phyloP scores from a whole-genome alignment of 2,888 invertebrate genomes.

The Xylophagus ater region DNA sequence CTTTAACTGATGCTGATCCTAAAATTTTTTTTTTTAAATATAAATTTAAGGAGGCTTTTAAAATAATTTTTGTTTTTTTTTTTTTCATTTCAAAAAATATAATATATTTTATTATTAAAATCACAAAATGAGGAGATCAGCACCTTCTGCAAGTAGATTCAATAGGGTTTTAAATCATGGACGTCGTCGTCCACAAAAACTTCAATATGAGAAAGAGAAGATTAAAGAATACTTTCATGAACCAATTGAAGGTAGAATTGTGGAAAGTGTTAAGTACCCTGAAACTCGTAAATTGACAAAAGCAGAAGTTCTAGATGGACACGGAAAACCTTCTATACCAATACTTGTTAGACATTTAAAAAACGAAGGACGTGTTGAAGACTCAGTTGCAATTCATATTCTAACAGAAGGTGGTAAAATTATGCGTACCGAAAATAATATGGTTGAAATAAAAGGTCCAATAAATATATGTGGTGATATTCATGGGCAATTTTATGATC shows the following conservation, averaged over 20 bases:
- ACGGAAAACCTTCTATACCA: slow-evolving; percentile 73
- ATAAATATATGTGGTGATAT: slow-evolving; percentile 98
- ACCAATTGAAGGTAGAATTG: not conserved
- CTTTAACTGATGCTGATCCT: slow-evolving; percentile 75
- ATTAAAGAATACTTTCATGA: not conserved
- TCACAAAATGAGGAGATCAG: too few species aligned
- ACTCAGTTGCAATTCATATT: slow-evolving; percentile 86
- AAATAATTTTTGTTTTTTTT: not conserved
- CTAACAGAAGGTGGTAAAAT: slow-evolving; percentile 80
- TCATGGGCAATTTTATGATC: slow-evolving; percentile 97
- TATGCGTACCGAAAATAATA: slow-evolving; percentile 69
- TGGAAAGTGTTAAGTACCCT: slow-evolving; percentile 42
- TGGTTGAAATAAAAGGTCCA: slow-evolving; percentile 97
- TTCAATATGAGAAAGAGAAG: too few species aligned
- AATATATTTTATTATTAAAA: not conserved
- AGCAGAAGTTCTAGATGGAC: slow-evolving; percentile 59
- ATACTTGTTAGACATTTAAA: slow-evolving; percentile 94
- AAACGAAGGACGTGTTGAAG: slow-evolving; percentile 91
- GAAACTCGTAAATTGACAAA: slow-evolving; percentile 87
- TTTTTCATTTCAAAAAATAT: not conserved
- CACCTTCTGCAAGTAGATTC: too few species aligned
- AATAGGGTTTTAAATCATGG: too few species aligned
- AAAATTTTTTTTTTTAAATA: slow-evolving; percentile 21
- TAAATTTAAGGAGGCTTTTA: slow-evolving; percentile 9
- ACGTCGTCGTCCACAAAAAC: too few species aligned